Evolutionary conservation across 1,140 invertebrate genomes (phyloP).

Genomic region (Calephelis nemesis): DNA sequence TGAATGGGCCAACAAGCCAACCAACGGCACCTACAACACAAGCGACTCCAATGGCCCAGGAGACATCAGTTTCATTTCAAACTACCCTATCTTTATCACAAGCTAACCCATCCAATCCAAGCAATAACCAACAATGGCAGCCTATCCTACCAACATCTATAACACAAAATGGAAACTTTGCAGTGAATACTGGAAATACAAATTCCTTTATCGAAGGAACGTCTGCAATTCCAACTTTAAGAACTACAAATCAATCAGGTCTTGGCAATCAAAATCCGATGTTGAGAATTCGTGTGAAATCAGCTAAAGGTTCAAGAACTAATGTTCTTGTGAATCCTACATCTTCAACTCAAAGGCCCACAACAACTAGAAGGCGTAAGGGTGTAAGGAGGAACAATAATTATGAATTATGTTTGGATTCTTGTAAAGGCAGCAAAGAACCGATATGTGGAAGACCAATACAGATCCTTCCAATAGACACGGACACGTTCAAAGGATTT

Average conservation of each 20-base stretch:
- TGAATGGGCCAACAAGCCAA: neutral
- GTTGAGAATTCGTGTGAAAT: constrained; percentile 52
- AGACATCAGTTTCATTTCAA: constrained; percentile 3
- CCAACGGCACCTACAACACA: neutral
- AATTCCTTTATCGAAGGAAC: neutral
- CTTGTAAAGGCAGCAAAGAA: constrained; percentile 52
- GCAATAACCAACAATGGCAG: too few species aligned
- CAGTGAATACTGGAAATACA: neutral
- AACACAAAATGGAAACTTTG: constrained; percentile 3
- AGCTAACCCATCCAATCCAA: neutral
- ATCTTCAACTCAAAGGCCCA: constrained; percentile 27
- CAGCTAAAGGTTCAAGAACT: constrained; percentile 51
- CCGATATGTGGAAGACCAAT: constrained; percentile 57
- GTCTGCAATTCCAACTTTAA: neutral
- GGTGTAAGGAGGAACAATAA: constrained; percentile 46
- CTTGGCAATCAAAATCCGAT: constrained; percentile 29
- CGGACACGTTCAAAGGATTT: constrained; percentile 61
- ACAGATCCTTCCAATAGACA: constrained; percentile 45
- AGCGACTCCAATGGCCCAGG: neutral
- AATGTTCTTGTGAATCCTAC: constrained; percentile 48
- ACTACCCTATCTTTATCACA: constrained; percentile 5
- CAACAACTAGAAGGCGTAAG: constrained; percentile 41
- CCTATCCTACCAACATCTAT: neutral
- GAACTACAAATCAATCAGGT: neutral
- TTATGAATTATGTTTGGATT: constrained; percentile 55